These are phyloP conservation scores for Microctonus brassicae DNA, from an alignment of 2,888 invertebrate genomes.

Conservation along the genomic window DNA sequence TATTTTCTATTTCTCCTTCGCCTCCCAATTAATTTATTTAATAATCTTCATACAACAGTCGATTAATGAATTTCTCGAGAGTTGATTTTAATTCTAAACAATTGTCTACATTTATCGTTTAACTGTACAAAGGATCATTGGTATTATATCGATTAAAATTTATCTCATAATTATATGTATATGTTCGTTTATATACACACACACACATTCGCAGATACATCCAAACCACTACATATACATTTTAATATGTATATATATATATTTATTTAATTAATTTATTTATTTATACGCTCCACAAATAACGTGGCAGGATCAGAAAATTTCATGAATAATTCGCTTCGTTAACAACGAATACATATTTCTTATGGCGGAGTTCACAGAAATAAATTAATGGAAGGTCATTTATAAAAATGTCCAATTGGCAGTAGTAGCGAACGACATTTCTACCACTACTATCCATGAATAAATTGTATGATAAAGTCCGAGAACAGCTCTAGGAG, in stretches of 20 bases:
- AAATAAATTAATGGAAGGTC: conserved; percentile 21
- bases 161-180: not conserved
- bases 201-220: not conserved
- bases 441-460: not conserved
- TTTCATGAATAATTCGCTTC: conserved; percentile 13
- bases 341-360: conserved; percentile 15
- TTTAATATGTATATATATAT: conserved; percentile 8
- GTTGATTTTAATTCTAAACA: not conserved
- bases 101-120: conserved; percentile 29
- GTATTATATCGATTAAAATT: not conserved
- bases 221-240: conserved; percentile 1
- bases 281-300: conserved; percentile 21
- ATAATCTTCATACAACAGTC: not conserved
- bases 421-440: conserved; percentile 2
- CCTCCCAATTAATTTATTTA: not conserved
- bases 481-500: conserved; percentile 47
- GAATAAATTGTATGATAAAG: not conserved
- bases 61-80: not conserved
- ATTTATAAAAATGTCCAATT: conserved; percentile 19
- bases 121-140: conserved; percentile 33
- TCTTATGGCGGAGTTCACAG: conserved; percentile 6
- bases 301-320: conserved; percentile 26
- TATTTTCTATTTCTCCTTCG: too few relatives aligned
- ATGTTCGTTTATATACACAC: not conserved
- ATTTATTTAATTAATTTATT: too few relatives aligned